Percentiles rank a stretch among this genome's conserved stretches.
phyloP scores from a whole-genome alignment of 2,797 vertebrate species.

The Helostoma temminkii region DNA sequence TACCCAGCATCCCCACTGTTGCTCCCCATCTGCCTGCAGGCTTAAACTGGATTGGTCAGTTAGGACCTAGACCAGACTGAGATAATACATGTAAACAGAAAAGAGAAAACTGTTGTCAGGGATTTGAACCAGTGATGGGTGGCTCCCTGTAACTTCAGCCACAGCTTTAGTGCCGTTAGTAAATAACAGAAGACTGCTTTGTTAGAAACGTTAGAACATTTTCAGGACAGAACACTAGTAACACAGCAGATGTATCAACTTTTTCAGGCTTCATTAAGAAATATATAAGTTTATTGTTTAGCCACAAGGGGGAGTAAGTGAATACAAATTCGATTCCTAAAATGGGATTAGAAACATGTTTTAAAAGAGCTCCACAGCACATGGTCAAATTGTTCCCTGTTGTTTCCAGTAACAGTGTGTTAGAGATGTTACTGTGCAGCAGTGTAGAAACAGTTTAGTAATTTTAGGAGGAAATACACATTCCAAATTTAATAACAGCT shows the following conservation, averaged over 20 bases:
- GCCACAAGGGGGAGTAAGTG: conserved; percentile 80
- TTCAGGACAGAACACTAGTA: not conserved
- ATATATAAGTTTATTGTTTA: conserved; percentile 10
- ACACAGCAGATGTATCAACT: conserved; percentile 1
- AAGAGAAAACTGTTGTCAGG: conserved; percentile 55
- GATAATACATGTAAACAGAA: conserved; percentile 62
- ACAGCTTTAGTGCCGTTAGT: conserved; percentile 22
- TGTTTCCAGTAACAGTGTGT: conserved; percentile 43
- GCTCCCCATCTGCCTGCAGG: conserved; percentile 38
- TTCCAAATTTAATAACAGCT: conserved; percentile 4
- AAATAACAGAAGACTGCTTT: conserved; percentile 31
- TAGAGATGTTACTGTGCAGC: conserved; percentile 16
- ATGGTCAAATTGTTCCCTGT: conserved; percentile 59
- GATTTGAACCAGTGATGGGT: conserved; percentile 49
- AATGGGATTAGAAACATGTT: conserved; percentile 70
- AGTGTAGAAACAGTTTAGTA: not conserved
- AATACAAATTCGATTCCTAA: conserved; percentile 40
- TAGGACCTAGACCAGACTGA: conserved; percentile 37
- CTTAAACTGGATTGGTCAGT: conserved; percentile 61
- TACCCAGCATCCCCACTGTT: conserved; percentile 56
- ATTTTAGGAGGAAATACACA: not conserved
- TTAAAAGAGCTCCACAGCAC: conserved; percentile 55
- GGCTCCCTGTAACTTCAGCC: conserved; percentile 4
- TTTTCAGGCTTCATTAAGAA: conserved; percentile 1
- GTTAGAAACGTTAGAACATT: not conserved